A percentile compares a stretch with the other conserved stretches of the same genome.
These are phyloP conservation scores for Apodemus sylvaticus DNA, from an alignment of 2,113 vertebrate genomes.

Conservation along the genomic window DNA sequence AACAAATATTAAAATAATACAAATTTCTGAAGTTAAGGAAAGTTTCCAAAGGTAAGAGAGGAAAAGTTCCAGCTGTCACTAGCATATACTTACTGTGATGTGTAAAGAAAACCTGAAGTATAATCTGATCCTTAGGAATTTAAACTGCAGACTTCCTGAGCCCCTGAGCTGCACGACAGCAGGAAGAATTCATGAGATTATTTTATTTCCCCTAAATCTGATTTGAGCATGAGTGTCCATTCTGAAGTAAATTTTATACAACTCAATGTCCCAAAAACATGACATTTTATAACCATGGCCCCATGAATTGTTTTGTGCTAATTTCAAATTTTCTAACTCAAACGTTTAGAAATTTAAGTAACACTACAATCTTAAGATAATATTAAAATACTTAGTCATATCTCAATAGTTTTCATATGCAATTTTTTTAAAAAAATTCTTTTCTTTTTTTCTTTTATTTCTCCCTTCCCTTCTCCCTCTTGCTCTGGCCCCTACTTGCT, in stretches of 20 bases:
- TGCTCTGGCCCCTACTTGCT: no score
- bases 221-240: constrained; percentile 28
- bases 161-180: not conserved
- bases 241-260: constrained; percentile 49
- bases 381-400: constrained; percentile 23
- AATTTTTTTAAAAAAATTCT: constrained; percentile 19
- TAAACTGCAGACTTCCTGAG: constrained; percentile 66
- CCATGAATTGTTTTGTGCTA: not conserved
- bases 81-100: constrained; percentile 37
- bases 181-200: constrained; percentile 55
- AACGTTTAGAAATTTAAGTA: not conserved
- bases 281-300: constrained; percentile 49
- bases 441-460: no score
- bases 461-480: no score
- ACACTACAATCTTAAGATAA: not conserved
- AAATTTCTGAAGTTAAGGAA: not conserved
- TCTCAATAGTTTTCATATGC: constrained; percentile 38
- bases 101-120: constrained; percentile 56
- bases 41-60: constrained; percentile 44
- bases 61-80: constrained; percentile 45
- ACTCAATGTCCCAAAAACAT: constrained; percentile 42
- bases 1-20: constrained; percentile 59
- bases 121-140: constrained; percentile 65
- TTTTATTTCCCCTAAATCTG: constrained; percentile 30
- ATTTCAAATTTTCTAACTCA: constrained; percentile 63